Conservation (phyloP, 2,797 vertebrate genomes). For the Microctenopoma lineatum region DNA sequence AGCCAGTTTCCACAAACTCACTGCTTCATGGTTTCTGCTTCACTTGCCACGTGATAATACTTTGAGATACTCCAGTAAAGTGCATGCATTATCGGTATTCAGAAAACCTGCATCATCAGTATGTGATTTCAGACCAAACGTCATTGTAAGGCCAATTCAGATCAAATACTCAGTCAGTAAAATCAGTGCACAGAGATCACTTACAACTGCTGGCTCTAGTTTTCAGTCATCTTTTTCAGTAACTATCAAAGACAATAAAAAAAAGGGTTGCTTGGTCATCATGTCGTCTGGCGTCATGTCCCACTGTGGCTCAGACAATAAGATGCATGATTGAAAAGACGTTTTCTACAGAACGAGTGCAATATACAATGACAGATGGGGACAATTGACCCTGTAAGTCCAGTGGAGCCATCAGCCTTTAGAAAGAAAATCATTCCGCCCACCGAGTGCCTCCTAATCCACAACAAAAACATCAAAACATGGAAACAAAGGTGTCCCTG, state of each 20-base stretch:
- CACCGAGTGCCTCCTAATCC: slow-evolving; percentile 83
- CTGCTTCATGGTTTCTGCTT: slow-evolving; percentile 62
- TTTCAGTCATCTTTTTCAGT: slow-evolving; percentile 84
- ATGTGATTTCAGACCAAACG: slow-evolving; percentile 34
- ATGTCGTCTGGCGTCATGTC: slow-evolving; percentile 78
- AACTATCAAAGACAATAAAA: slow-evolving; percentile 67
- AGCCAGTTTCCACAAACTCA: slow-evolving; percentile 64
- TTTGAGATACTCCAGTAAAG: slow-evolving; percentile 76
- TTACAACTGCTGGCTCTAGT: slow-evolving; percentile 77
- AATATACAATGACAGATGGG: slow-evolving; percentile 85
- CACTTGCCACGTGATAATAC: slow-evolving; percentile 65
- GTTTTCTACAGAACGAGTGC: slow-evolving; percentile 90
- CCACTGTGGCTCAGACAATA: slow-evolving; percentile 85
- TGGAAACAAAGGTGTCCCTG: slow-evolving; percentile 90
- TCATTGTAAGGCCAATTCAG: slow-evolving; percentile 60
- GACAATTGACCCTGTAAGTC: slow-evolving; percentile 98
- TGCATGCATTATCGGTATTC: slow-evolving; percentile 77
- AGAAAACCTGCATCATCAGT: slow-evolving; percentile 56
- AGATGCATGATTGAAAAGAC: slow-evolving; percentile 76
- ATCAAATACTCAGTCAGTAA: slow-evolving; percentile 38
- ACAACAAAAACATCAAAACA: slow-evolving; percentile 93
- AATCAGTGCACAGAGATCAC: slow-evolving; percentile 43
- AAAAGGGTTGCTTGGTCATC: slow-evolving; percentile 59
- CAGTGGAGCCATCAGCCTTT: slow-evolving; percentile 89
- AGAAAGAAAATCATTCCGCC: slow-evolving; percentile 87